These are phyloP conservation scores for Amphipyra tragopoginis DNA, from an alignment of 2,888 invertebrate genomes.

Conservation along the genomic window DNA sequence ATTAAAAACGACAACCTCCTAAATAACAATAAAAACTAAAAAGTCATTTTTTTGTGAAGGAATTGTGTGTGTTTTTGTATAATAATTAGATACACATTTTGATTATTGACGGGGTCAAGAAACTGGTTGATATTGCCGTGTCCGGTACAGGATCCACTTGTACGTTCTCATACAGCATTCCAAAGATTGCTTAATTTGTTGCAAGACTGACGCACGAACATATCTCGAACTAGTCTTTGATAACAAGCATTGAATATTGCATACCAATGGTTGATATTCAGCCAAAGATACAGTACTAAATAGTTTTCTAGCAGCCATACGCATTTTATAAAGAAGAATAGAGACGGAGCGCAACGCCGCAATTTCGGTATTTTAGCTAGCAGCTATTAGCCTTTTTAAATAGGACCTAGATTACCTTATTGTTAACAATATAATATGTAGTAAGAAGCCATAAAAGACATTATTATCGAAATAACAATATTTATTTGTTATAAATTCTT, in stretches of 20 bases:
- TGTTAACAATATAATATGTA: no score
- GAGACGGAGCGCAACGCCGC: no score
- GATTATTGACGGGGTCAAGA: slow-evolving; percentile 72
- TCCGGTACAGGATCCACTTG: slow-evolving; percentile 73
- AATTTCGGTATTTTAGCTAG: no score
- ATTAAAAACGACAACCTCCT: slow-evolving; percentile 5
- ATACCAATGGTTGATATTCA: background rate
- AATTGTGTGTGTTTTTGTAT: slow-evolving; percentile 65
- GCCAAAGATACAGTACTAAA: no score
- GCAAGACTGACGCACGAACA: slow-evolving; percentile 43
- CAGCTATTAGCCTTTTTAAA: no score
- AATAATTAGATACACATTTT: slow-evolving; percentile 62
- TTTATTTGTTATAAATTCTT: no score
- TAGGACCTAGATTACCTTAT: no score
- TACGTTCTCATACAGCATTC: slow-evolving; percentile 61
- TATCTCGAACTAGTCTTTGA: slow-evolving; percentile 24
- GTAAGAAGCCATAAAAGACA: no score
- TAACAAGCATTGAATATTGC: slow-evolving; percentile 25
- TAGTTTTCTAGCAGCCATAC: no score
- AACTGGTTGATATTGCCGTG: slow-evolving; percentile 73
- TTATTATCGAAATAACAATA: no score
- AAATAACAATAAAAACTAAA: slow-evolving; percentile 23
- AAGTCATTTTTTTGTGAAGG: slow-evolving; percentile 61
- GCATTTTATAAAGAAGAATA: no score
- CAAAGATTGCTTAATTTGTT: slow-evolving; percentile 59